Base-by-base conservation (phyloP, 2,113 vertebrate genomes). In the Uropsilus gracilis region DNA sequence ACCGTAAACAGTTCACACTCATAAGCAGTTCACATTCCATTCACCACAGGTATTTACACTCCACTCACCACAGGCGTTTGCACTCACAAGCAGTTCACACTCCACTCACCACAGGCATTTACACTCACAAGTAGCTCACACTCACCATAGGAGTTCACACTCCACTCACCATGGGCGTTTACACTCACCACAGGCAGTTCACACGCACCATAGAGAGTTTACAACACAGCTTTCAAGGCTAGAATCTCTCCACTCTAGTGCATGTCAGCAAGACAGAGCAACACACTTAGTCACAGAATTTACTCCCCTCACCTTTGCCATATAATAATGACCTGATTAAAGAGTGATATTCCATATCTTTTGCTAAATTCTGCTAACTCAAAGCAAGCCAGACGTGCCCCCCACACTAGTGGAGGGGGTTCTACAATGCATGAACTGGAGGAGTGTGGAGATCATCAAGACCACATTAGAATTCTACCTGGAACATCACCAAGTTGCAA, bases 381-480 rank as follows among this genome's bases (percentile, higher is more conserved):
- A 22, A 42, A 89, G 42, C 53, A 86, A 46, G 30, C 68, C 44
- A 24, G 24, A 37, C 6, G 42, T 8, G 24, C 1, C 6, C 3
- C 6, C 8, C 34, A 4, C 0, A 6, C 42, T 18, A 8, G 50
- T 50, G 14, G 3, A 44, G 46, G 59, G 50, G 66, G 2, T 59
- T 71, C 18, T 30, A 8, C 11, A 39, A 39, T 24, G 10, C 11
- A 4, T 63, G 32, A 8, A 59, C 11, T 30, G 14, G 20, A 6
- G 26, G 6, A 20, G 3, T 18, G 5, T 6, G 3, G n/a, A 63
- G 32, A 32, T n/a, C 44, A 18, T 2, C 2, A 9, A 8, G 8
- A 0, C 11, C 18, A 26, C 26, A 26, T 46, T 55, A 44, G 68
- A 57, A 24, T 42, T 71, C 53, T 53, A 22, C 39, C 59, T n/a